Conservation (phyloP, 2,113 vertebrate species). For the Isurus oxyrinchus region DNA sequence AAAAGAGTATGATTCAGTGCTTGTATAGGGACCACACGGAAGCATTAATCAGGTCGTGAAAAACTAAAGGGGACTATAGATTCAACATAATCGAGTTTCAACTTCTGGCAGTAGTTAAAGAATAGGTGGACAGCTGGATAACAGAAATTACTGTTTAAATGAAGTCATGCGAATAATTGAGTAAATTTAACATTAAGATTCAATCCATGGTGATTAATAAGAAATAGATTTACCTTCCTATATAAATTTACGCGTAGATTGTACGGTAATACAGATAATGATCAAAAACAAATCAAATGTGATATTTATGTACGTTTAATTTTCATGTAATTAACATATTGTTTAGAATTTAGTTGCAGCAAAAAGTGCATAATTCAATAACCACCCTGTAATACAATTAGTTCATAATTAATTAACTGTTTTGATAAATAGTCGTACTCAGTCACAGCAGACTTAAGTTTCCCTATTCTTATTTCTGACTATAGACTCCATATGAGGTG, state of each 20-base stretch:
- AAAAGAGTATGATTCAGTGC: conserved; percentile 59
- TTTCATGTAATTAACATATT: not conserved
- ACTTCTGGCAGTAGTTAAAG: conserved; percentile 61
- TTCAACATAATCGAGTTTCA: conserved; percentile 70
- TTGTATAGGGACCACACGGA: conserved; percentile 62
- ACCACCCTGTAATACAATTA: not conserved
- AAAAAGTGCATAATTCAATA: not conserved
- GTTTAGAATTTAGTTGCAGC: conserved; percentile 6
- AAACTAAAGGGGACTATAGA: conserved; percentile 70
- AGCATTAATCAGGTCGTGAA: conserved; percentile 76
- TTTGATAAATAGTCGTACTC: not conserved
- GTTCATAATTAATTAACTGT: not conserved
- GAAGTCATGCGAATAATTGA: conserved; percentile 72
- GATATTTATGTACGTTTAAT: conserved; percentile 8
- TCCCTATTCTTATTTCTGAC: not conserved
- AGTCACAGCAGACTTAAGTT: not conserved
- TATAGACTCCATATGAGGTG: not conserved
- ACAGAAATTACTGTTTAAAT: conserved; percentile 62
- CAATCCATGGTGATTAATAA: conserved; percentile 72
- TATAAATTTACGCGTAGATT: not conserved
- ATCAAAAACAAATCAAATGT: not conserved
- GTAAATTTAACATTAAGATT: conserved; percentile 75
- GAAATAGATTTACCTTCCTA: conserved; percentile 15
- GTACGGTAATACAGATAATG: not conserved
- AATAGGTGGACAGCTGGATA: conserved; percentile 67